Conservation (phyloP, 1,140 invertebrate species). For the Delia radicum region DNA sequence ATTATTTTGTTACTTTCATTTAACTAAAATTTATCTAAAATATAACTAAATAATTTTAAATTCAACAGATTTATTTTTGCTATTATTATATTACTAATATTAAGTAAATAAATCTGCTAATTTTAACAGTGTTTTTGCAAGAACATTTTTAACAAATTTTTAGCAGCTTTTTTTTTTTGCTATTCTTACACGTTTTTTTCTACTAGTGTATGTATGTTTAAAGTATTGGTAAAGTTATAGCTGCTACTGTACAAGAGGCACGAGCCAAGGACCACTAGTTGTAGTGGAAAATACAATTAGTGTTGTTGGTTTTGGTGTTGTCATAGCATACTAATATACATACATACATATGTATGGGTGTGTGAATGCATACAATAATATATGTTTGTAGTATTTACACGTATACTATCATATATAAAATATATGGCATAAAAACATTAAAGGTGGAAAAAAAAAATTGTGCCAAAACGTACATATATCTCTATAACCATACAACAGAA, state of each 20-base stretch:
- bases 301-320: conserved; percentile 16
- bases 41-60: too few species aligned
- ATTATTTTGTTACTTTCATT: too few species aligned
- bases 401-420: background rate
- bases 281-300: conserved; percentile 18
- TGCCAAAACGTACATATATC: background rate
- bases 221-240: background rate
- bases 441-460: background rate
- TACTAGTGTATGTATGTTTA: background rate
- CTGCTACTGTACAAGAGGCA: background rate
- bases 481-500: background rate
- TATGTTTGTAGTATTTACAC: background rate
- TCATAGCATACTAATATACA: background rate
- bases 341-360: background rate
- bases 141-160: too few species aligned
- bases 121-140: too few species aligned
- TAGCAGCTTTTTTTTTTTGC: too few species aligned
- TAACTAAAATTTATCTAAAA: too few species aligned
- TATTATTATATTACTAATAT: too few species aligned
- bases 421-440: background rate
- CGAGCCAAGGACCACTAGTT: background rate
- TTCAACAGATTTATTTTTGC: too few species aligned
- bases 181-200: too few species aligned
- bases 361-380: background rate
- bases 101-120: too few species aligned